Base-by-base conservation (phyloP, 2,888 invertebrate genomes). In the Lutraria lutraria region DNA sequence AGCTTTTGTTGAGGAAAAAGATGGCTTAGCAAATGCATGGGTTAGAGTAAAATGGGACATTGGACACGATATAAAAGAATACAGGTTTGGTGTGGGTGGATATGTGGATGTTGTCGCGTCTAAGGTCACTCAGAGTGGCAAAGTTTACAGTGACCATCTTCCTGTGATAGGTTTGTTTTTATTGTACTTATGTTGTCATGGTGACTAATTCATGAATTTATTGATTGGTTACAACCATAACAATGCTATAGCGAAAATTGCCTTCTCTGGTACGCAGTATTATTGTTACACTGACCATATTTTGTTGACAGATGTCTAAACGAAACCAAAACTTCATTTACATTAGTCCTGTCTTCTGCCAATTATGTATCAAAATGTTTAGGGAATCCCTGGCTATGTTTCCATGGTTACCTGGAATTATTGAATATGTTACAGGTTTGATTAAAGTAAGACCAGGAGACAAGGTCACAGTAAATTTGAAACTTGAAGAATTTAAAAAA, bases 41-140 rank as follows among this genome's bases (percentile, higher is more conserved):
- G 91, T 92, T 16, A 53, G 91, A 29, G 92, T 93, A 0, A 90
- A 91, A 81, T 93, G 93, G 93, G 90, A 91, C 25, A 85, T 90
- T 10, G 87, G 90, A 0, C 91, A 91, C 21, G 87, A 88, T 19
- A 84, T 88, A 10, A 89, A 85, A 29, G 91, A 90, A 60, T 93
- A 92, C 81, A 87, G 93, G 34, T 76, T 93, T 29, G 93, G 93
- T 60, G 91, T 89, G 0, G 90, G 88, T 10, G 93, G 93, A 0
- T 89, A 83, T 60, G 92, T 93, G 0, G 93, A 93, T 85, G 91
- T 93, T 29, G 88, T 90, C 0, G 92, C 91, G 6, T 87, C 85
- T 4, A 91, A 92, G 34, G 84, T 88, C 10, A 90, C 60, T 19
- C 25, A 79, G 3, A 91, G 92, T n/a, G 92, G 92, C 16, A 87